phyloP scores from a whole-genome alignment of 2,797 vertebrate species.

The Cuculus canorus region DNA sequence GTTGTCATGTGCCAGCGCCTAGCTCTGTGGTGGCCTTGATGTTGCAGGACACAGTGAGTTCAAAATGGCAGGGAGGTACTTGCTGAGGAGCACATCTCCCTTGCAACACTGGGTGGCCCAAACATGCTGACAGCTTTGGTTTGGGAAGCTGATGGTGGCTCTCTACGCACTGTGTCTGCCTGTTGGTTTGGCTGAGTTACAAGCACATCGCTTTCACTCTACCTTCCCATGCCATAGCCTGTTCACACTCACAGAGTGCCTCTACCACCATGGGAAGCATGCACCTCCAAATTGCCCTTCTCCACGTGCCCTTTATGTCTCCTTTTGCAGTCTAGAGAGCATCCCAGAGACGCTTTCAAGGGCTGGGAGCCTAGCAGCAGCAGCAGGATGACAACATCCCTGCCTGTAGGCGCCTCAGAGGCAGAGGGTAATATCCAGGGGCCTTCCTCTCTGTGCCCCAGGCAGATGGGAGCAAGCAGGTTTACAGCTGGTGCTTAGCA shows the following conservation, averaged over 20 bases:
- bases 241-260: neutral
- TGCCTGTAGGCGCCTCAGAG: neutral
- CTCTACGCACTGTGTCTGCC: neutral
- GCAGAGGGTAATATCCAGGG: neutral
- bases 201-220: neutral
- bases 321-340: neutral
- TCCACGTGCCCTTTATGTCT: neutral
- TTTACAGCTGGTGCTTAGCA: neutral
- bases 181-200: neutral
- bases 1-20: neutral
- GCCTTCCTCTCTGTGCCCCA: neutral
- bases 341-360: neutral
- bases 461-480: neutral
- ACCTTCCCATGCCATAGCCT: neutral
- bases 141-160: neutral
- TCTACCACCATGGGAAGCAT: neutral
- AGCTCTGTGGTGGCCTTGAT: neutral
- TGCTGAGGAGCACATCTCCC: neutral
- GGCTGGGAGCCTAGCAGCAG: neutral
- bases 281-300: neutral
- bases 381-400: neutral
- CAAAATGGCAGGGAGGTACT: neutral
- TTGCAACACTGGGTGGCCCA: neutral
- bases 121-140: constrained; percentile 5
- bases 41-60: neutral